Percentiles rank a stretch among this genome's conserved stretches.
Evolutionary conservation across 2,113 vertebrate species (phyloP).

Genomic region (Rhinolophus sinicus): DNA sequence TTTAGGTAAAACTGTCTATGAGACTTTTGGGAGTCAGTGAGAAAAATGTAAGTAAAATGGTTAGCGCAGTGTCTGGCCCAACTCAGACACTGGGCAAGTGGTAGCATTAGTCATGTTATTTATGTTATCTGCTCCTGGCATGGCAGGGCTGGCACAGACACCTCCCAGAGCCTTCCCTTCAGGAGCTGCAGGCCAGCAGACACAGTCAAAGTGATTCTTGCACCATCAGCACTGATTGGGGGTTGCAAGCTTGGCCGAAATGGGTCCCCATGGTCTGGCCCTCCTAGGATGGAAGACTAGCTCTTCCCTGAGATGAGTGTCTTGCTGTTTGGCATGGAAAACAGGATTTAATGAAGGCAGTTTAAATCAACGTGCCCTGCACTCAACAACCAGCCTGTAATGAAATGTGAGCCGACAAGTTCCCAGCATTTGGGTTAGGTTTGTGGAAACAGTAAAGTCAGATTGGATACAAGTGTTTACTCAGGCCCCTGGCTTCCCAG

Average conservation of each 20-base stretch:
- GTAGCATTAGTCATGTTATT: not conserved
- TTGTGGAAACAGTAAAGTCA: conserved; percentile 49
- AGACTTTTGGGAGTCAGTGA: not conserved
- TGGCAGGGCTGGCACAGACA: not conserved
- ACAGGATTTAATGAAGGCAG: conserved; percentile 43
- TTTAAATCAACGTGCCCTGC: conserved; percentile 4
- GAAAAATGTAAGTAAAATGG: not conserved
- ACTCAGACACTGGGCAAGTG: accelerated
- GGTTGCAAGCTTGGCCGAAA: not conserved
- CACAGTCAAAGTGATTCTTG: not conserved
- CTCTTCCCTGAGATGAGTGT: conserved; percentile 8
- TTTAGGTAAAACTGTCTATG: not conserved
- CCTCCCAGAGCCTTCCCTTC: not conserved
- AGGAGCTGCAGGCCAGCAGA: not conserved
- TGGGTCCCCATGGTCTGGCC: not conserved
- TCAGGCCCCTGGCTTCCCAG: conserved; percentile 3
- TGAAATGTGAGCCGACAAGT: conserved; percentile 53
- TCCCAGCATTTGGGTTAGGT: not conserved
- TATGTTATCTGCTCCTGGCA: not conserved
- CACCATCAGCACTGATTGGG: not conserved
- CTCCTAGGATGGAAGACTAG: not conserved
- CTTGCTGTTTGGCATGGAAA: conserved; percentile 8
- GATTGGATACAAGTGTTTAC: conserved; percentile 48
- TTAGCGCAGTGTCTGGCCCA: not conserved
- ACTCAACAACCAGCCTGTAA: not conserved